phyloP scores from a whole-genome alignment of 2,113 vertebrate species.

The Calypte anna region DNA sequence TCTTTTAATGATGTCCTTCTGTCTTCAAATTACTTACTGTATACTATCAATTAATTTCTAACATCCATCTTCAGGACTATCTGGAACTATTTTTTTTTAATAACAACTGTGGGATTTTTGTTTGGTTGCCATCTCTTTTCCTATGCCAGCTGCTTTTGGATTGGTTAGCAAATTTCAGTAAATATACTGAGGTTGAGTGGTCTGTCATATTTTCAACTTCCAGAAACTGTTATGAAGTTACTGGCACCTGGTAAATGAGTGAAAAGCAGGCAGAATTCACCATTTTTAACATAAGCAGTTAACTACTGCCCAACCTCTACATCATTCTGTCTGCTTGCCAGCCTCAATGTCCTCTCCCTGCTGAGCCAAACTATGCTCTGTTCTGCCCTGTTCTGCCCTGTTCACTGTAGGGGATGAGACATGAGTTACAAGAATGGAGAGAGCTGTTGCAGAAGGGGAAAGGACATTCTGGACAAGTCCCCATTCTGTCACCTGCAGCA shows the following conservation, averaged over 20 bases:
- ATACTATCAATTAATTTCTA: background rate
- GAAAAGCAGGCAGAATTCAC: background rate
- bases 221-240: background rate
- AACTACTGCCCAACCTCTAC: background rate
- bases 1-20: background rate
- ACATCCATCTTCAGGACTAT: background rate
- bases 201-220: background rate
- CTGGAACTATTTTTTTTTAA: background rate
- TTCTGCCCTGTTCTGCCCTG: background rate
- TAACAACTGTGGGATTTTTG: background rate
- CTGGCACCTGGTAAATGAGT: background rate
- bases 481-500: background rate
- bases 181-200: background rate
- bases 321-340: background rate
- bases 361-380: background rate
- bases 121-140: background rate
- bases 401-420: background rate
- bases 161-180: background rate
- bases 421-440: background rate
- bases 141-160: background rate
- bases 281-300: background rate
- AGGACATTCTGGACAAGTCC: background rate
- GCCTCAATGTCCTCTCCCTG: background rate
- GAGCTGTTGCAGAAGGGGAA: background rate
- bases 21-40: background rate